Conservation (phyloP, 2,113 vertebrate species). For the Catharus minimus region DNA sequence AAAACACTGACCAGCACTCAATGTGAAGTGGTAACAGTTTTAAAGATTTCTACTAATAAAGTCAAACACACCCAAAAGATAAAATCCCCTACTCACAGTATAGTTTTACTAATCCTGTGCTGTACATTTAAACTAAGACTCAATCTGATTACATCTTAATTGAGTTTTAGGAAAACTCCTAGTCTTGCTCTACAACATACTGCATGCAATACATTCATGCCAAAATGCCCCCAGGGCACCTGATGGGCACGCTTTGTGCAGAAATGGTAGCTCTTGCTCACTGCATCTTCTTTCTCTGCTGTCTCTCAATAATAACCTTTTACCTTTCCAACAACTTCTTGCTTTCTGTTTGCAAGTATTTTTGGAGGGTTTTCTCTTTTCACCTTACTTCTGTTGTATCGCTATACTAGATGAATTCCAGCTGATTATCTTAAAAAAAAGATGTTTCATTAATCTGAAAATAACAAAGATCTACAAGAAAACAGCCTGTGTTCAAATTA, state of each 20-base stretch:
- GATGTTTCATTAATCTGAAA: background rate
- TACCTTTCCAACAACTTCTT: background rate
- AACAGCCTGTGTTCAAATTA: background rate
- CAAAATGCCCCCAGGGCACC: background rate
- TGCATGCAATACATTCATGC: background rate
- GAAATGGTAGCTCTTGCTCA: background rate
- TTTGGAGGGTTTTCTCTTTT: background rate
- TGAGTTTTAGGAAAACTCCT: background rate
- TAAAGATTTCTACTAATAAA: background rate
- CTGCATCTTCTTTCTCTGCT: background rate
- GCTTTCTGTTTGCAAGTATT: background rate
- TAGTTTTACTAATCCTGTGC: background rate
- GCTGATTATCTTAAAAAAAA: background rate
- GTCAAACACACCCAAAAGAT: background rate
- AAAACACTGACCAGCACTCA: background rate
- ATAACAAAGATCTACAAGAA: background rate
- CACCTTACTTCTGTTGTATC: background rate
- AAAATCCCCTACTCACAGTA: background rate
- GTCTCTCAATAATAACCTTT: background rate
- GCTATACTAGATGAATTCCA: background rate
- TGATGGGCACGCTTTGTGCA: background rate
- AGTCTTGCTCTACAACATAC: background rate
- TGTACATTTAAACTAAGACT: background rate
- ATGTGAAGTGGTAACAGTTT: background rate
- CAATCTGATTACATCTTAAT: background rate